These are phyloP conservation scores for Oreochromis spilurus DNA, from an alignment of 2,113 vertebrate species.

Conservation along the genomic window DNA sequence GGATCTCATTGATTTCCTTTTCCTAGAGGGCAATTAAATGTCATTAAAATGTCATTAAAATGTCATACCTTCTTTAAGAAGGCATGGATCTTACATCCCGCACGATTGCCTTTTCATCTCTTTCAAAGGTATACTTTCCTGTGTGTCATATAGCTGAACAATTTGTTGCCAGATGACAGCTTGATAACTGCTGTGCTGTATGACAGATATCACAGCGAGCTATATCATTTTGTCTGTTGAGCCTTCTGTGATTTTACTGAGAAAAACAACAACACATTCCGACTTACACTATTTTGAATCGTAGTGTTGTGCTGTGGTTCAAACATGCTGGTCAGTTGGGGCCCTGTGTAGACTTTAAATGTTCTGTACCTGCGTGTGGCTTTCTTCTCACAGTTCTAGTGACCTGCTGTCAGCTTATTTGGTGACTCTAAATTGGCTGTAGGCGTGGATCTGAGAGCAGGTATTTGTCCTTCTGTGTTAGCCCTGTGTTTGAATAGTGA, in stretches of 20 bases:
- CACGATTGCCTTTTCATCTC: not conserved
- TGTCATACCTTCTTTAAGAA: not conserved
- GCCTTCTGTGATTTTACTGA: not conserved
- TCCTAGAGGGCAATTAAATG: not conserved
- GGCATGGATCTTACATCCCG: not conserved
- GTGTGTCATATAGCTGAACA: not conserved
- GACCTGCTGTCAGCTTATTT: not conserved
- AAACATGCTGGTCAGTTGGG: not conserved
- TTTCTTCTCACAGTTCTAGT: not conserved
- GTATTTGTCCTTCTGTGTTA: not conserved
- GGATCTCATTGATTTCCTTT: not conserved
- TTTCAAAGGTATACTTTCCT: not conserved
- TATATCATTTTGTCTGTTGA: not conserved
- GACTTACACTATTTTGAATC: not conserved
- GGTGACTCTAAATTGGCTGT: not conserved
- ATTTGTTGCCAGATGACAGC: not conserved
- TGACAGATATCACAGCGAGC: not conserved
- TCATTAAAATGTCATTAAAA: slow-evolving; percentile 24
- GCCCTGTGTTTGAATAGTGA: not conserved
- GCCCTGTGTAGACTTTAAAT: not conserved
- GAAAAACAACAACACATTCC: not conserved
- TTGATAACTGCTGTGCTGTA: not conserved
- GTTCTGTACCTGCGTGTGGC: not conserved
- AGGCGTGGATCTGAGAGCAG: not conserved
- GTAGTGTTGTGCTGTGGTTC: not conserved